A percentile compares a stretch with the other conserved stretches of the same genome.
These are phyloP conservation scores for Acanthoscelides obtectus DNA, from an alignment of 2,888 invertebrate species.

Conservation along the genomic window DNA sequence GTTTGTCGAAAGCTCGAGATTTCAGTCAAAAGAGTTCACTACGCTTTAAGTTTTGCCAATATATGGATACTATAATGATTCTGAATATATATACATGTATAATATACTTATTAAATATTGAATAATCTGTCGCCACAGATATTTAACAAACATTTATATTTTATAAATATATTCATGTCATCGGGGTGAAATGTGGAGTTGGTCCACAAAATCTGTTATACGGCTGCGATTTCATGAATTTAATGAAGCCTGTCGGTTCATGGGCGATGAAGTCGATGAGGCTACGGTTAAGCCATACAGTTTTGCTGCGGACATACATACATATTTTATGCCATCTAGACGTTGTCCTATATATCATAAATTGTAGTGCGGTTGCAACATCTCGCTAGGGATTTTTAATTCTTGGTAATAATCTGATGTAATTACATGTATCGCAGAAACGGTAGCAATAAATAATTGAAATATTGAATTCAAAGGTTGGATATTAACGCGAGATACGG, in stretches of 20 bases:
- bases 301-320: background rate
- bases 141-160: too few relatives aligned
- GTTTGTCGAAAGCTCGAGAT: too few relatives aligned
- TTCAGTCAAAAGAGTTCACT: too few relatives aligned
- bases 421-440: conserved; percentile 10
- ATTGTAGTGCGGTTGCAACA: background rate
- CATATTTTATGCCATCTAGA: background rate
- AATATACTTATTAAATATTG: too few relatives aligned
- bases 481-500: conserved; percentile 5
- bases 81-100: too few relatives aligned
- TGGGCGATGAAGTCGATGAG: background rate
- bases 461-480: conserved; percentile 10
- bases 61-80: too few relatives aligned
- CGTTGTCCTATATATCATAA: background rate
- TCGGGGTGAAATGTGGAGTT: too few relatives aligned
- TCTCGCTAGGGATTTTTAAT: conserved; percentile 6
- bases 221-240: too few relatives aligned
- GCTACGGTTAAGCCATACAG: background rate
- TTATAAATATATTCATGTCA: too few relatives aligned
- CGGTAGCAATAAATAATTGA: conserved; percentile 7
- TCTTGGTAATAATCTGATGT: conserved; percentile 7
- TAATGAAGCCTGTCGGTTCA: background rate
- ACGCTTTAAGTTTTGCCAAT: too few relatives aligned
- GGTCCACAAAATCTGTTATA: too few relatives aligned
- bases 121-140: too few relatives aligned